Evolutionary conservation across 2,888 invertebrate species (phyloP), one percentile per base, ranked within the genome.

Genomic region (Calameuta pallipes): DNA sequence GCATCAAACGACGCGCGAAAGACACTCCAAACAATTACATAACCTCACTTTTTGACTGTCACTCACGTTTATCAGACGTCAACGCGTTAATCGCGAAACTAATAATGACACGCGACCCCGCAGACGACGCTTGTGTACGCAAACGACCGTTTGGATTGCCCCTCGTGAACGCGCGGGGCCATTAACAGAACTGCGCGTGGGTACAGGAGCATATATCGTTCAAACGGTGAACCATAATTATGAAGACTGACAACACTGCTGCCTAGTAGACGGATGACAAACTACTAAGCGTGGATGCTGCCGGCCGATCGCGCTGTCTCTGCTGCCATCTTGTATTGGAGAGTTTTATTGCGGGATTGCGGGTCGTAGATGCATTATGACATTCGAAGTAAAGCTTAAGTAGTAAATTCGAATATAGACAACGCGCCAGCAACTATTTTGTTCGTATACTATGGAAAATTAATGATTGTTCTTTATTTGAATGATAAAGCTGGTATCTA

Each of bases 171-270:
- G 83, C 83, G 83, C 85, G 85, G 77, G 83, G 83, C 83, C 84
- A 85, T 87, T 86, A 87, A 83, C 81, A 83, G 80, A 83, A 83
- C 80, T 85, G 83, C 82, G 82, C 83, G 83, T 82, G 81, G 81
- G 82, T 82, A 82, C 78, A 78, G 76, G 73, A 76, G 79, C 79
- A 81, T 81, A 81, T 80, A 78, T 84, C 84, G 85, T 86, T 87
- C 84, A 87, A 87, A 82, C 83, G 78, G 78, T 82, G 82, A 82
- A 84, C 82, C 83, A 83, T 84, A 85, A 86, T 85, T 87, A 82
- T 82, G 79, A 73, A 80, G 80, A 84, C 83, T 83, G 82, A 83
- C 83, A 80, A 78, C 76, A 75, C 76, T 78, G 86, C 85, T 81
- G 81, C 80, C 88, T 86, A 82, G 80, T 81, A 82, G 83, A 77